These are phyloP conservation scores for Megaceryle torquata DNA, from an alignment of 2,113 vertebrate species.

Conservation along the genomic window DNA sequence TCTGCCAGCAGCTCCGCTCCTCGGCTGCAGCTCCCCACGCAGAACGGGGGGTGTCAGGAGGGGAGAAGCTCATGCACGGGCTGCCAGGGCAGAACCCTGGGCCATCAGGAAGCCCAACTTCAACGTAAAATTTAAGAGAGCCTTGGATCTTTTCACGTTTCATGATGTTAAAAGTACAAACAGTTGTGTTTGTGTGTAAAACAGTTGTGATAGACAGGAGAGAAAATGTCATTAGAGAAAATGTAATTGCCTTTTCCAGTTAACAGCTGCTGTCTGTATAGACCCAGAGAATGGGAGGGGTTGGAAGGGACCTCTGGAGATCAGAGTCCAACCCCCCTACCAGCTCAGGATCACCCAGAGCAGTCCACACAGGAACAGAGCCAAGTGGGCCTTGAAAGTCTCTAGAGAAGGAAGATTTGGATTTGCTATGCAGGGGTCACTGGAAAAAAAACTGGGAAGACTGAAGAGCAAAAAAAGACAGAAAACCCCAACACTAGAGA, in stretches of 20 bases:
- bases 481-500: not conserved
- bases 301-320: too few relatives aligned
- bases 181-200: too few relatives aligned
- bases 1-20: not conserved
- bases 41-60: not conserved
- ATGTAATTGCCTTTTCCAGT: not conserved
- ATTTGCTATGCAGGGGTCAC: too few relatives aligned
- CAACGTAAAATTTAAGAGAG: not conserved
- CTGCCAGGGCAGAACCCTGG: not conserved
- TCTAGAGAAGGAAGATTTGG: too few relatives aligned
- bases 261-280: not conserved
- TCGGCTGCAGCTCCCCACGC: fast-evolving
- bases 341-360: too few relatives aligned
- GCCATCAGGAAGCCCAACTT: not conserved
- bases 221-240: not conserved
- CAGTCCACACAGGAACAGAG: too few relatives aligned
- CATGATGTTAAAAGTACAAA: not conserved
- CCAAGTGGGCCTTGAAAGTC: too few relatives aligned
- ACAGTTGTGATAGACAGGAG: not conserved
- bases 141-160: not conserved
- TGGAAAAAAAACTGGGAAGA: not conserved
- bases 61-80: not conserved
- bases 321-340: too few relatives aligned
- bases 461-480: not conserved
- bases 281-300: too few relatives aligned